phyloP scores from a whole-genome alignment of 2,113 vertebrate species.

The Macroglossus sobrinus region DNA sequence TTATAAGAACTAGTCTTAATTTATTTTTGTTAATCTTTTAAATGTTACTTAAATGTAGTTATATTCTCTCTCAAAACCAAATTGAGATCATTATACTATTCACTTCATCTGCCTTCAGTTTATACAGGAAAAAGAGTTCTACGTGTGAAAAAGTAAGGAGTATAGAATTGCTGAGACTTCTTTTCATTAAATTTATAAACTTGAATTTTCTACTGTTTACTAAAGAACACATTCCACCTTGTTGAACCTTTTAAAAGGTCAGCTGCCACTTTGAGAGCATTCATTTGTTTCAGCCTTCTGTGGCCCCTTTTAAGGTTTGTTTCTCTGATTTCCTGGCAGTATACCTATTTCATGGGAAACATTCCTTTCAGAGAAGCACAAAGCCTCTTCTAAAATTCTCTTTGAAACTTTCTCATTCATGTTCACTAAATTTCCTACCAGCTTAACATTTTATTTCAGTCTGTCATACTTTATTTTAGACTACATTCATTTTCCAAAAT shows the following conservation, averaged over 20 bases:
- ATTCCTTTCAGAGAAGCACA: constrained; percentile 45
- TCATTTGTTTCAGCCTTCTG: constrained; percentile 35
- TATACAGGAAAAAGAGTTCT: constrained; percentile 5
- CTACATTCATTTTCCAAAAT: not conserved
- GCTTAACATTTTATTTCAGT: constrained; percentile 24
- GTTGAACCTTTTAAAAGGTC: constrained; percentile 52
- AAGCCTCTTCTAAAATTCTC: constrained; percentile 41
- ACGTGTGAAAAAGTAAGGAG: constrained; percentile 17
- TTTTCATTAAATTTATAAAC: constrained; percentile 12
- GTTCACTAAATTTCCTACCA: constrained; percentile 13
- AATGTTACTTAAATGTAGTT: constrained; percentile 43
- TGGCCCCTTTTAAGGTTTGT: not conserved
- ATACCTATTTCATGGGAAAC: constrained; percentile 54
- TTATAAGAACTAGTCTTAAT: constrained; percentile 42
- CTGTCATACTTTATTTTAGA: constrained; percentile 7
- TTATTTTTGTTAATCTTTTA: constrained; percentile 14
- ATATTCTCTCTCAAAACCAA: constrained; percentile 40
- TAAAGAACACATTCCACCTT: constrained; percentile 43
- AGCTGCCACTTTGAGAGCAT: constrained; percentile 11
- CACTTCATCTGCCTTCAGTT: constrained; percentile 46
- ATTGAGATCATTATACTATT: constrained; percentile 28
- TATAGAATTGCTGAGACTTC: constrained; percentile 48
- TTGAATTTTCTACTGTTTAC: constrained; percentile 41
- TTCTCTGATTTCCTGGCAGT: constrained; percentile 64
- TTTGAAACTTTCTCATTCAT: constrained; percentile 44